Evolutionary conservation across 2,888 invertebrate species (phyloP).

Genomic region (Epistrophe eligans): DNA sequence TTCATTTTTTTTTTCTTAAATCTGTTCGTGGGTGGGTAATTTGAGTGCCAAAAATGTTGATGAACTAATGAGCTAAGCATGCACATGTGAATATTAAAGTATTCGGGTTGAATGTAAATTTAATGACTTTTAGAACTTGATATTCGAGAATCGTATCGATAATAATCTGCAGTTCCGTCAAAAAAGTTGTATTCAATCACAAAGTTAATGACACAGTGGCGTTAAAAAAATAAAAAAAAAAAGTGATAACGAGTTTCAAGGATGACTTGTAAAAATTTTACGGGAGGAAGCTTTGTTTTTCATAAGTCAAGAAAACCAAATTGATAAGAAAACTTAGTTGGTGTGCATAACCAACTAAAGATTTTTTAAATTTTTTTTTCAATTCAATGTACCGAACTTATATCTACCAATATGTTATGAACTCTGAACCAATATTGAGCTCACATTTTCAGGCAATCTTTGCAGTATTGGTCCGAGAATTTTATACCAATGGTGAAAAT

Average conservation of each 20-base stretch:
- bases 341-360: fast-evolving
- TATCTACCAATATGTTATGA: no score
- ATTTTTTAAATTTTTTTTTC: no score
- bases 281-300: background rate
- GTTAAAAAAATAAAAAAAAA: no score
- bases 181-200: background rate
- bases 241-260: no score
- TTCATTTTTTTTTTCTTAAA: slow-evolving; percentile 24
- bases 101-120: slow-evolving; percentile 4
- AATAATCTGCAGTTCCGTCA: background rate
- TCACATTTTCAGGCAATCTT: no score
- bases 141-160: background rate
- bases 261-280: background rate
- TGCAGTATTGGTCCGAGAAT: no score
- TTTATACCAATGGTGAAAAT: no score
- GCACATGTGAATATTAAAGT: slow-evolving; percentile 30
- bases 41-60: slow-evolving; percentile 39
- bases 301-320: no score
- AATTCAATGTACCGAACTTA: no score
- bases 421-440: no score
- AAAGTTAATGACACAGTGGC: background rate
- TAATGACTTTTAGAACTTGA: background rate
- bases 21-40: slow-evolving; percentile 30
- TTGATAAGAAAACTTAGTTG: no score
- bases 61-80: slow-evolving; percentile 46